Base-by-base conservation (phyloP, 2,888 invertebrate species). In the Drosophila subquinaria region DNA sequence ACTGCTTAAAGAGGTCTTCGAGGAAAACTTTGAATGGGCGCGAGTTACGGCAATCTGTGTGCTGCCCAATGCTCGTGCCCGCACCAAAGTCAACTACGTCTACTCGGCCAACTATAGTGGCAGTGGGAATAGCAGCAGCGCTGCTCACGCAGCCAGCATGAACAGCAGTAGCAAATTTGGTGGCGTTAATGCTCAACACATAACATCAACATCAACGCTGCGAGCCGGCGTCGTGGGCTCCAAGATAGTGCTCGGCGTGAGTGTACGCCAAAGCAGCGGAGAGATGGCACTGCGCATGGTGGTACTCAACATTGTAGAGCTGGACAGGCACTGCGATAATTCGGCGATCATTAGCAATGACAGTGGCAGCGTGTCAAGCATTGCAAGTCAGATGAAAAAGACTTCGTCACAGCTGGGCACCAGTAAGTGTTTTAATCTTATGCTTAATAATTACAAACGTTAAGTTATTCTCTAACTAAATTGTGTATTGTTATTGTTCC, bases 1-100 rank as follows among this genome's bases (percentile, higher is more conserved):
- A 8, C 59, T 92, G 38, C 90, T 92, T 69, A 92, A 91, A 53
- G 91, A 92, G 57, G 81, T 90, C 0, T 89, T 91, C 43, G 92
- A 92, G 23, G 87, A 89, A 55, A 87, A 85, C 48, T 92, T 91
- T 17, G 92, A 92, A 45, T 92, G 91, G 85, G 91, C 88, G 17
- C 86, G 94, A 63, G 95, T 97, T 9, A 95, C 96, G 81, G 95
- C 96, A 13, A 95, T 97, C 94, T 96, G 97, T 91, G 95, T 96
- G 90, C 95, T 96, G 66, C 96, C 95, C 0, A 95, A 95, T 82
- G 82, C 82, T 1, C 79, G 91, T 15, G 91, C 91, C 0, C 90
- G 90, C 45, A 85, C 88, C 43, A 90, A 91, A 69, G 82, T 90
- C 1, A 91, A 88, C 62, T 82, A 85, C n/a, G 86, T 91, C 13